phyloP scores from a whole-genome alignment of 1,140 invertebrate genomes.

The Aphidius ervi region DNA sequence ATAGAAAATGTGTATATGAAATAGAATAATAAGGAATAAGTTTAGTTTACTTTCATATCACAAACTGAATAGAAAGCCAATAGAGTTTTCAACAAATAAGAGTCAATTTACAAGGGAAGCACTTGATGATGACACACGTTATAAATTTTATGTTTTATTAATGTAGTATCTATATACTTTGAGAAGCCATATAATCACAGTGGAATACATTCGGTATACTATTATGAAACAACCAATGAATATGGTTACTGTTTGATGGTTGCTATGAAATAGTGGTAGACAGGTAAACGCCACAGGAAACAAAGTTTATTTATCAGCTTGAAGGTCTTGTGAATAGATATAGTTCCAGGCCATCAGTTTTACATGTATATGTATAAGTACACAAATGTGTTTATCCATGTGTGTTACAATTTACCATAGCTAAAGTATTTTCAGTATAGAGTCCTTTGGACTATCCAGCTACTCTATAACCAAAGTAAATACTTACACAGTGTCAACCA shows the following conservation, averaged over 20 bases:
- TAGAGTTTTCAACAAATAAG: not conserved
- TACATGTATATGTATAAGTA: too few species aligned
- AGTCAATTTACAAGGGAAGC: not conserved
- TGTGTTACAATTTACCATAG: too few species aligned
- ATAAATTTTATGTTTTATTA: too few species aligned
- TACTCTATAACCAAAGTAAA: too few species aligned
- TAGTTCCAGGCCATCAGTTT: not conserved
- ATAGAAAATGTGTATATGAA: not conserved
- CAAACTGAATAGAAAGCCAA: conserved; percentile 4
- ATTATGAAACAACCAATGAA: conserved; percentile 4
- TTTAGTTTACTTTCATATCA: not conserved
- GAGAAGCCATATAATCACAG: not conserved
- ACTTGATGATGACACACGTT: too few species aligned
- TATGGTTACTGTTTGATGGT: not conserved
- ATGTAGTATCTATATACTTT: not conserved
- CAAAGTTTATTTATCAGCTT: conserved; percentile 37
- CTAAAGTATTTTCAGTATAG: too few species aligned
- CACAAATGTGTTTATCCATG: too few species aligned
- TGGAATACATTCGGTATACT: not conserved
- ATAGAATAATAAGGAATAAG: not conserved
- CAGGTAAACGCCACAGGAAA: conserved; percentile 14
- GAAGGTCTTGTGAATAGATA: conserved; percentile 4
- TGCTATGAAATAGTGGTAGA: conserved; percentile 4
- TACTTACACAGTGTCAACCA: too few species aligned
- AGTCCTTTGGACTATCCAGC: too few species aligned